These are phyloP conservation scores for Rhea americana DNA, from an alignment of 2,113 vertebrate species.

Conservation along the genomic window DNA sequence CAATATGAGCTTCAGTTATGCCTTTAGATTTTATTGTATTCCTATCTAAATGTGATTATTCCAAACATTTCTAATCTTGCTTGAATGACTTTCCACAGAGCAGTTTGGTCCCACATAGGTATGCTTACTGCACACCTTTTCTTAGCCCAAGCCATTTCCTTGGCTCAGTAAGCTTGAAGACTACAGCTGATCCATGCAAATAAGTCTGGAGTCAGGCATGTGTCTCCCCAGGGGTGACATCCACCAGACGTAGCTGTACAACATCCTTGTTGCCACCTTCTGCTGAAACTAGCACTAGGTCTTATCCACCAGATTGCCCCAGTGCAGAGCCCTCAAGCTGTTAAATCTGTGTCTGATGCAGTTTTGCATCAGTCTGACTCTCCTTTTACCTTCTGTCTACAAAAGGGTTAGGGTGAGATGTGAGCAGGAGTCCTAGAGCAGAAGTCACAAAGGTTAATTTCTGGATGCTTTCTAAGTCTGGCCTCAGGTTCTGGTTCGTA, in stretches of 20 bases:
- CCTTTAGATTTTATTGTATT: background rate
- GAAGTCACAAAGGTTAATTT: background rate
- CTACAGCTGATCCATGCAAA: background rate
- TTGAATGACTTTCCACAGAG: background rate
- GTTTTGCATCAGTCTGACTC: background rate
- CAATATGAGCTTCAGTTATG: background rate
- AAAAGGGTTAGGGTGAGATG: background rate
- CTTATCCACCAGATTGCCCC: background rate
- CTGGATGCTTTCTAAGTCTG: background rate
- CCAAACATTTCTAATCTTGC: background rate
- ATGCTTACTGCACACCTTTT: accelerated
- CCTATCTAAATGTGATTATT: background rate
- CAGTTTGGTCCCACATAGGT: background rate
- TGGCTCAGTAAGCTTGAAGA: background rate
- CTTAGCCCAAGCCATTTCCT: background rate
- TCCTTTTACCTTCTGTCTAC: background rate
- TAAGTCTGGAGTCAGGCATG: background rate
- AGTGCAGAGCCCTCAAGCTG: background rate
- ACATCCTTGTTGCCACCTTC: background rate
- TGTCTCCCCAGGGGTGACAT: background rate
- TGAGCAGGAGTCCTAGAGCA: background rate
- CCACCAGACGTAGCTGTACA: background rate
- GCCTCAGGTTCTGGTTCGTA: background rate
- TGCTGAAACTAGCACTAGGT: background rate
- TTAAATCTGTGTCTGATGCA: background rate